Evolutionary conservation across 1,140 invertebrate species (phyloP), one percentile per base, ranked within the genome.

Genomic region (Hyles euphorbiae): DNA sequence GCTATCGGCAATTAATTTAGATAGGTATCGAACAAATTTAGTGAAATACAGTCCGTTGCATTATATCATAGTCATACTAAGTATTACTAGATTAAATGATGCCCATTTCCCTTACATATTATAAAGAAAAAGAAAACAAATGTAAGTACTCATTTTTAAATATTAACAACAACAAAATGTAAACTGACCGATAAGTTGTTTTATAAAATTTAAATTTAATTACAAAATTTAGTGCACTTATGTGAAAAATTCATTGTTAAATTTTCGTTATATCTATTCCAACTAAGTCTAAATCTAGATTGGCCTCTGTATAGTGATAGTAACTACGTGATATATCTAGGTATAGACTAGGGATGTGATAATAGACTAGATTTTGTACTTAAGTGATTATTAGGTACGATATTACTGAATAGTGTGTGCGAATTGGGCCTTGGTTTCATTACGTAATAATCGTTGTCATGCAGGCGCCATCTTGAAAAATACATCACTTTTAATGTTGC

Each of bases 261-360:
- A 56, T 40, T 45, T 53, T 33, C 33, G n/a, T 60, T 52, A 22
- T 22, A 47, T 36, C 61, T 53, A 47, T 54, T 61, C 61, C 60
- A 60, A 50, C 55, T 53, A 45, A 5, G 7, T 58, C 62, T 70
- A 67, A 59, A 6, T 61, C 74, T 76, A 79, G 65, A 61, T 80
- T 80, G 77, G 77, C 77, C 73, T 65, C 77, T 68, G 66, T 58
- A 71, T 71, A 62, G 72, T 76, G 72, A 65, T 60, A 60, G 62
- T 34, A 67, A 40, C 60, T 71, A 71, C 49, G 68, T 71, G 65
- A 59, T 48, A 45, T 47, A 49, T 40, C 43, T 43, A 56, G 54
- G 9, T 45, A 12, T 52, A 55, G 5, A 59, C 33, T 34, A 49
- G 33, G 3, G 33, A 34, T 48, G 32, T 9, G 45, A 34, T 11